These are phyloP conservation scores for Eupeodes latifasciatus DNA, from an alignment of 2,888 invertebrate genomes.

Conservation along the genomic window DNA sequence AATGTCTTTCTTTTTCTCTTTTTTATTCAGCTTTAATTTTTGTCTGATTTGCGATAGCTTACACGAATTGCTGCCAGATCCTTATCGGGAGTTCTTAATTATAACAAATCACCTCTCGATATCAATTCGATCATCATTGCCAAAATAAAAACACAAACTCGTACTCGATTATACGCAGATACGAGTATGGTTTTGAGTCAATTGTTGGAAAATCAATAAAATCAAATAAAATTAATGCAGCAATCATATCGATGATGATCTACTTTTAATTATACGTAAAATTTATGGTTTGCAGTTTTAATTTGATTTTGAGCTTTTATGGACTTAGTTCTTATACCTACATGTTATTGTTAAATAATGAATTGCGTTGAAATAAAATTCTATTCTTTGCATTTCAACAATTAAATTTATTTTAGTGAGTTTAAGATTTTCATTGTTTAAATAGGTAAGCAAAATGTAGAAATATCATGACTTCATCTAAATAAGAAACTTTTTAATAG, in stretches of 20 bases:
- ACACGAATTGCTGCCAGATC: conserved; percentile 34
- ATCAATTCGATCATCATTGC: conserved; percentile 30
- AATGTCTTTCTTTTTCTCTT: conserved; percentile 16
- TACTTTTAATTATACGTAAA: not conserved
- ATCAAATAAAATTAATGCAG: not conserved
- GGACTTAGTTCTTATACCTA: too few relatives aligned
- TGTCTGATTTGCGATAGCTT: conserved; percentile 27
- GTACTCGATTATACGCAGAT: not conserved
- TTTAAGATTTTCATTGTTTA: too few relatives aligned
- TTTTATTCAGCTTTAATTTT: not conserved
- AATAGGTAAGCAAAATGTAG: too few relatives aligned
- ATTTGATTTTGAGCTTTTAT: not conserved
- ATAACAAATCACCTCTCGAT: conserved; percentile 34
- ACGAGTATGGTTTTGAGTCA: not conserved
- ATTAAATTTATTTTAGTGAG: too few relatives aligned
- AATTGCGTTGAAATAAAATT: too few relatives aligned
- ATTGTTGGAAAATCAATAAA: not conserved
- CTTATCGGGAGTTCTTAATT: conserved; percentile 36
- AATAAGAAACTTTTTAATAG: too few relatives aligned
- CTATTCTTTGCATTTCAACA: too few relatives aligned
- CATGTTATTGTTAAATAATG: too few relatives aligned
- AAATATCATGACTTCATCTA: too few relatives aligned
- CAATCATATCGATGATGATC: not conserved
- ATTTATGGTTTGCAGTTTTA: not conserved
- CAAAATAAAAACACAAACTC: not conserved